Evolutionary conservation across 2,888 invertebrate genomes (phyloP), one percentile per base, ranked within the genome.

Genomic region (Rotaria sp.): DNA sequence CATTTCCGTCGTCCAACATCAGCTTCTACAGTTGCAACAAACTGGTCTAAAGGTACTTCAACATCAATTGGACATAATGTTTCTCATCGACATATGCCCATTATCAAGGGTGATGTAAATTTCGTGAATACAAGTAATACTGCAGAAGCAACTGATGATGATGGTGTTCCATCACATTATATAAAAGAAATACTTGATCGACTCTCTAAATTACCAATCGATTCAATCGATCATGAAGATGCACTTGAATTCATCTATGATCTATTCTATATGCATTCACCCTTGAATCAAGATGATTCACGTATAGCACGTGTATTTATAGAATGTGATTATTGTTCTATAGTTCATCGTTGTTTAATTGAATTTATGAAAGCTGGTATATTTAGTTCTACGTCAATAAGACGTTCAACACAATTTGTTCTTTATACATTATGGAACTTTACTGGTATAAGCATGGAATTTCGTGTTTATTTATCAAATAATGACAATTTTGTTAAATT

Each of bases 331-430:
- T 67, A 67, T 67, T 67, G 67, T 67, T 21, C 21, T 4, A 67
- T 21, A 35, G 35, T 21, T 30, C 30, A 35, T 67, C 35, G 8
- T 35, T 67, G 35, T 38, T 35, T 67, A 35, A 67, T 67, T 67
- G 35, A 67, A 67, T 67, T 35, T 38, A 67, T 67, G 35, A 67
- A 67, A 18, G 38, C 18, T 67, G 67, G 67, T 1, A 67, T 67
- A 15, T 67, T 35, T 5, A 35, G 21, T 21, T 38, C 21, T 67
- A 15, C 35, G 38, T 67, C 67, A 35, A 35, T 21, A 35, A 35
- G 67, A 35, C 67, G 67, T 67, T 67, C 67, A 21, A 67, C 67
- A 67, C 67, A 67, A 67, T 67, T 67, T 67, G 38, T 67, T 67
- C 67, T 67, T 4, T 67, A 35, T 67, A 67, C 67, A 67, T 35